phyloP scores from a whole-genome alignment of 2,113 vertebrate species.

The Sterna hirundo region DNA sequence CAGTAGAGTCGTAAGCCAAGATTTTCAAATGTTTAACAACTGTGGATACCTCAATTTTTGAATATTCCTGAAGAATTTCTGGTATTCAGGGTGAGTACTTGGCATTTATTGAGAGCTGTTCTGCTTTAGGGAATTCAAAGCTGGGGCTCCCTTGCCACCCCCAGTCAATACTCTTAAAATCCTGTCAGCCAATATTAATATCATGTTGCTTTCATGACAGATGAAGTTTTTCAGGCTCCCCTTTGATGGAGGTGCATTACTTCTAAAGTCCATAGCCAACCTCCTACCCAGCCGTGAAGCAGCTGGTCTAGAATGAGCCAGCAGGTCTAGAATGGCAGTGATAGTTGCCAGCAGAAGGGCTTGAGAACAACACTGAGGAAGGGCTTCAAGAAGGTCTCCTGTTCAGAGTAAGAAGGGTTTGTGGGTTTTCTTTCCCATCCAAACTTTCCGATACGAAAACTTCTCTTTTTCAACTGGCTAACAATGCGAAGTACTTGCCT shows the following conservation, averaged over 20 bases:
- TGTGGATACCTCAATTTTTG: neutral
- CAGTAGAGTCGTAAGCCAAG: neutral
- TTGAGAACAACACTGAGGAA: neutral
- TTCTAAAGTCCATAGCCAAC: neutral
- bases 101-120: neutral
- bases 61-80: neutral
- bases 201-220: neutral
- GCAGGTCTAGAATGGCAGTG: neutral
- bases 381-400: neutral
- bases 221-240: neutral
- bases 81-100: neutral
- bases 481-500: neutral
- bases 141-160: neutral
- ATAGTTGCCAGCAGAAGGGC: neutral
- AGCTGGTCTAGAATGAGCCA: no score
- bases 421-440: neutral
- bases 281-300: neutral
- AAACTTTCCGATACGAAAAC: neutral
- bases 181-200: neutral
- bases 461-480: neutral
- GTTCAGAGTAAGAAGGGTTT: neutral
- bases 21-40: neutral
- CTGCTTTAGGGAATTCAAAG: neutral
- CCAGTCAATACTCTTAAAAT: neutral
- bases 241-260: neutral